Conservation (phyloP, 2,797 vertebrate genomes). For the Tarsius wallacei region DNA sequence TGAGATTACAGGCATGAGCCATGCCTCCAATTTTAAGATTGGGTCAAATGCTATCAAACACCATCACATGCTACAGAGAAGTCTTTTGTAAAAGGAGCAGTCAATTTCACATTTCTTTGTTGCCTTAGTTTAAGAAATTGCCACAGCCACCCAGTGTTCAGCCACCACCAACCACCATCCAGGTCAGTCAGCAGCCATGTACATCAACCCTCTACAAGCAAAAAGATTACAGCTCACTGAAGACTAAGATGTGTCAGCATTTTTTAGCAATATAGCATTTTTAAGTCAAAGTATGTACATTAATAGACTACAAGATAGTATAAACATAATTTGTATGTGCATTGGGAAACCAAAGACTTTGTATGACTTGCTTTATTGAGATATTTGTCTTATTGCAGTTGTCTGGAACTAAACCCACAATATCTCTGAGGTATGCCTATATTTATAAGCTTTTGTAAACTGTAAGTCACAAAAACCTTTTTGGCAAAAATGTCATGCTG, state of each 20-base stretch:
- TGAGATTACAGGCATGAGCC: too few species aligned
- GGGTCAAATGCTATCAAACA: too few species aligned
- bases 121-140: neutral
- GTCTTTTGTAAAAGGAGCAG: neutral
- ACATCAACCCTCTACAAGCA: neutral
- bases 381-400: too few species aligned
- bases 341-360: too few species aligned
- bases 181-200: neutral
- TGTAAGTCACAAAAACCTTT: neutral
- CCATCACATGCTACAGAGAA: too few species aligned
- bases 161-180: neutral
- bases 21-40: too few species aligned
- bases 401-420: too few species aligned
- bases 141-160: neutral
- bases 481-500: constrained; percentile 3
- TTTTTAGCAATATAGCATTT: too few species aligned
- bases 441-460: constrained; percentile 50
- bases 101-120: neutral
- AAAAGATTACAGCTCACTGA: neutral
- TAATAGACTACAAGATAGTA: too few species aligned
- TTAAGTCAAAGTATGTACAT: too few species aligned
- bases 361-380: too few species aligned
- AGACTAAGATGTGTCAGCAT: neutral
- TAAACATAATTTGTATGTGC: too few species aligned
- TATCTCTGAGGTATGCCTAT: neutral